A percentile compares a stretch with the other conserved stretches of the same genome.
Evolutionary conservation across 2,113 vertebrate species (phyloP).

Genomic region (Axis porcinus): DNA sequence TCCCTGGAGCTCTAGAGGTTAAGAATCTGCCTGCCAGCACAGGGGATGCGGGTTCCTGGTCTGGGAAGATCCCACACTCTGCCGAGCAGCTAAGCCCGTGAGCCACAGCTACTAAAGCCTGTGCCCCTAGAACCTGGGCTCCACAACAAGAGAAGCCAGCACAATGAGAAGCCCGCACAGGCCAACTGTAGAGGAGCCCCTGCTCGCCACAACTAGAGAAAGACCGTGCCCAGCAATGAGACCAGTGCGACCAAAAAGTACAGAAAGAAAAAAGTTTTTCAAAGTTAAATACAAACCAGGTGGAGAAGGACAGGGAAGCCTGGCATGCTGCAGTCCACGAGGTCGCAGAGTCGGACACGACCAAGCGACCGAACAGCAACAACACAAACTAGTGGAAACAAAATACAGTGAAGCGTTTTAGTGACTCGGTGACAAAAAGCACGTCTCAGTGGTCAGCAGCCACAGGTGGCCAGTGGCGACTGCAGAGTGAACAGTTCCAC

Average conservation of each 20-base stretch:
- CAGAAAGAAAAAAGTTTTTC: background rate
- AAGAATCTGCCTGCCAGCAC: background rate
- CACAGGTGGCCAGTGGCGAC: background rate
- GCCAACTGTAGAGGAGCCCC: background rate
- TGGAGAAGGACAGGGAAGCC: background rate
- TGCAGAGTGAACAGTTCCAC: background rate
- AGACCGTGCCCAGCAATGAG: background rate
- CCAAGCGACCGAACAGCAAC: background rate
- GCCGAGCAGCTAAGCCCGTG: background rate
- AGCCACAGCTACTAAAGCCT: background rate
- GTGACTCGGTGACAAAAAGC: too few relatives aligned
- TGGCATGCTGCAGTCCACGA: background rate
- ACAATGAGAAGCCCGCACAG: background rate
- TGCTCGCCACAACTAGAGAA: background rate
- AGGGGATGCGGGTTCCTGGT: background rate
- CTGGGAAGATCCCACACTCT: background rate
- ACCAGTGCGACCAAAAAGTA: background rate
- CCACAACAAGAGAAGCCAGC: background rate
- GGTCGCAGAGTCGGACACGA: fast-evolving
- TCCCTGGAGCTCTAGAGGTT: background rate
- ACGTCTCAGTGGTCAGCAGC: fast-evolving
- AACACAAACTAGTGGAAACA: background rate
- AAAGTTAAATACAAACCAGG: background rate
- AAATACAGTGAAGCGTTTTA: background rate
- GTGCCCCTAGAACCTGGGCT: background rate